These are phyloP conservation scores for Ammodytes dubius DNA, from an alignment of 2,113 vertebrate genomes.

Conservation along the genomic window DNA sequence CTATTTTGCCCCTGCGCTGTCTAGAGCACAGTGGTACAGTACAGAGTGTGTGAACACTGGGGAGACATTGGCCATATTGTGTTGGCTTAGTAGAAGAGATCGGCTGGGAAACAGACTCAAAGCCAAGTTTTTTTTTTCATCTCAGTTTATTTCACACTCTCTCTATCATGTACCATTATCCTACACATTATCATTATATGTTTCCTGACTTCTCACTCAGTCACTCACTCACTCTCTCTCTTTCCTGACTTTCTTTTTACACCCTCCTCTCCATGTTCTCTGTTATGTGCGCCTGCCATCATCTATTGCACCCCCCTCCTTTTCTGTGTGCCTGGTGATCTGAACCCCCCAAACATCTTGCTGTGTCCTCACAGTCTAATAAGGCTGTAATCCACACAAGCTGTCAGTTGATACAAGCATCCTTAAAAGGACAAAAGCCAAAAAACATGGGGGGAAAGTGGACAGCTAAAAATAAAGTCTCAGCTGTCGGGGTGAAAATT, in stretches of 20 bases:
- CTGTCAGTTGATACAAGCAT: slow-evolving; percentile 88
- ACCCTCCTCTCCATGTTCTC: slow-evolving; percentile 16
- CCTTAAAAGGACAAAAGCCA: slow-evolving; percentile 80
- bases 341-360: slow-evolving; percentile 87
- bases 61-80: slow-evolving; percentile 84
- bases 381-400: slow-evolving; percentile 88
- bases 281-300: neutral
- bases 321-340: slow-evolving; percentile 74
- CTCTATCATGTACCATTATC: slow-evolving; percentile 27
- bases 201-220: neutral
- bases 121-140: slow-evolving; percentile 65
- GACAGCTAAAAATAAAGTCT: slow-evolving; percentile 84
- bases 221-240: no score
- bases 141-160: slow-evolving; percentile 48
- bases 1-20: slow-evolving; percentile 58
- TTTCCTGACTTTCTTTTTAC: neutral
- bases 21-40: slow-evolving; percentile 57
- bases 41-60: slow-evolving; percentile 67
- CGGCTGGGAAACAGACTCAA: slow-evolving; percentile 78
- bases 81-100: slow-evolving; percentile 80
- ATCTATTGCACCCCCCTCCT: slow-evolving; percentile 31
- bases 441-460: slow-evolving; percentile 74
- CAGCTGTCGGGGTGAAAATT: slow-evolving; percentile 74
- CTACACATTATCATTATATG: slow-evolving; percentile 10
- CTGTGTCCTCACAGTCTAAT: slow-evolving; percentile 85